Base-by-base conservation (phyloP, 2,888 invertebrate species). In the Acrobasis suavella region DNA sequence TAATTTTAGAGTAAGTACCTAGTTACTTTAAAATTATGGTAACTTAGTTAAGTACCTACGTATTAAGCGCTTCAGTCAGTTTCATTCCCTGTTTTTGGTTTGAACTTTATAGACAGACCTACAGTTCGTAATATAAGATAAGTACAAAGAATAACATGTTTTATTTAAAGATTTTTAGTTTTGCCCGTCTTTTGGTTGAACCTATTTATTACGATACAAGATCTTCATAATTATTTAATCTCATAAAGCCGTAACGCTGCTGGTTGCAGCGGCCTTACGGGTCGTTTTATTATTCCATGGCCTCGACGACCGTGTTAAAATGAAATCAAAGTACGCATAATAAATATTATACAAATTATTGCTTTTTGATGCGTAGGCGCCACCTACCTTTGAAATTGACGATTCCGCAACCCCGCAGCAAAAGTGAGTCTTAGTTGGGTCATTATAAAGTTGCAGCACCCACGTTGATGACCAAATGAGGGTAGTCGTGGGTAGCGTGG, bases 391-490 rank as follows among this genome's bases (percentile, higher is more conserved):
- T 81, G 80, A 83, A 76, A 77, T 78, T 69, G 76, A 78, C 72
- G 70, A 75, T 86, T 87, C 89, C 81, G 86, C 85, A 87, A 87
- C 88, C 87, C 88, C 83, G 78, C 73, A 75, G 75, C 82, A 78
- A 87, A 87, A 86, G 76, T 85, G 75, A 86, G 78, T 80, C 83
- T 87, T 86, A 85, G 81, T 78, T 68, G 76, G 85, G 82, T 85
- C 85, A 84, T 87, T 87, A 89, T 90, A 89, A 90, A 85, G 87
- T 85, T 89, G 87, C 79, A 66, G 82, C 86, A 85, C 91, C 91
- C 84, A 92, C 91, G 78, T 77, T 70, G 80, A 82, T 90, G 91
- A 86, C 91, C 92, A 91, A 91, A 91, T 90, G 90, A 87, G 91
- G 91, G 91, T 91, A 87, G 83, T 69, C 87, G 91, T 92, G 91